Evolutionary conservation across 2,888 invertebrate species (phyloP).

Genomic region (Hofmannophila pseudospretella): DNA sequence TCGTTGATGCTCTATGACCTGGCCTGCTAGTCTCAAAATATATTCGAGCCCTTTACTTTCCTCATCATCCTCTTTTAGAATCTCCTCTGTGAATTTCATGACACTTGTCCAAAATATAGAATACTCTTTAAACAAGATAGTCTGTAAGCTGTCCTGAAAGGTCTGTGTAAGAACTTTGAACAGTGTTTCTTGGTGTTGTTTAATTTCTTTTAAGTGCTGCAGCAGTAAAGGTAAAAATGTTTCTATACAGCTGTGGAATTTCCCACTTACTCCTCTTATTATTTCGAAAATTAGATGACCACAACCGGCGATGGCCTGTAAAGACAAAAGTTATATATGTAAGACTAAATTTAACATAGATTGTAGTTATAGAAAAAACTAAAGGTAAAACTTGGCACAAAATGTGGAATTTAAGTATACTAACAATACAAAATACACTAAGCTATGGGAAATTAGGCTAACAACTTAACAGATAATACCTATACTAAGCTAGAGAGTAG

Average conservation of each 20-base stretch:
- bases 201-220: constrained; percentile 74
- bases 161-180: constrained; percentile 82
- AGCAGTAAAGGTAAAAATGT: constrained; percentile 83
- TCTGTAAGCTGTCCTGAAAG: constrained; percentile 79
- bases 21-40: constrained; percentile 78
- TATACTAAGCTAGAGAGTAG: too few relatives aligned
- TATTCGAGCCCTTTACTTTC: constrained; percentile 52
- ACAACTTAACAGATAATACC: too few relatives aligned
- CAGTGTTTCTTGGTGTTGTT: constrained; percentile 71
- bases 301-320: constrained; percentile 86
- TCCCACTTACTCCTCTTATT: constrained; percentile 87
- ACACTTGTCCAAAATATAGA: constrained; percentile 81
- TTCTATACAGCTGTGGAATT: constrained; percentile 91
- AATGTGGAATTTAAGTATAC: too few relatives aligned
- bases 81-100: constrained; percentile 49
- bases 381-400: too few relatives aligned
- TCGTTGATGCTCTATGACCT: constrained; percentile 79
- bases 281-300: constrained; percentile 94
- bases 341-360: not conserved
- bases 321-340: constrained; percentile 32
- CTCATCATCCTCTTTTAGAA: constrained; percentile 50
- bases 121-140: constrained; percentile 81
- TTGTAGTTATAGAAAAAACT: too few relatives aligned
- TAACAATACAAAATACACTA: too few relatives aligned
- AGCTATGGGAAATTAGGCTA: too few relatives aligned